phyloP scores from a whole-genome alignment of 2,113 vertebrate genomes.

The Vicugna pacos region DNA sequence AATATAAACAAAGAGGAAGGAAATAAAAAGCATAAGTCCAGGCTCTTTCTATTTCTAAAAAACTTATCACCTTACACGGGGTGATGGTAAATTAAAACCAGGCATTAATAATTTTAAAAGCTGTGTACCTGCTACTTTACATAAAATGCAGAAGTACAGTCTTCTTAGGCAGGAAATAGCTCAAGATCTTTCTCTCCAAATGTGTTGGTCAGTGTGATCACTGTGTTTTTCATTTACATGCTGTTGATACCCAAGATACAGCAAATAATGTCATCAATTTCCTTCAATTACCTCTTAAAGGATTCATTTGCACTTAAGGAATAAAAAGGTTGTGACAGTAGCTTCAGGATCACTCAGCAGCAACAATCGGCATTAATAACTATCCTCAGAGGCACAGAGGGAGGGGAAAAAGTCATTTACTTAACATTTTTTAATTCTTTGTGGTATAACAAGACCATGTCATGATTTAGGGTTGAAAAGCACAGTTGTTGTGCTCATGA shows the following conservation, averaged over 20 bases:
- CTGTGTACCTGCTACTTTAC: background rate
- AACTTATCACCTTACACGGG: background rate
- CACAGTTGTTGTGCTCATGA: constrained; percentile 77
- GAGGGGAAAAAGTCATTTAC: constrained; percentile 74
- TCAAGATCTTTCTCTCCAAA: constrained; percentile 17
- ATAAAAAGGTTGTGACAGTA: constrained; percentile 80
- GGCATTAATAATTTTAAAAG: constrained; percentile 9
- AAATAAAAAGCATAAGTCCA: background rate
- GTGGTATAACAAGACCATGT: constrained; percentile 72
- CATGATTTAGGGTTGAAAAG: constrained; percentile 80
- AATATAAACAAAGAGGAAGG: constrained; percentile 11
- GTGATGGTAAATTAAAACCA: background rate
- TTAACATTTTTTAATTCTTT: constrained; percentile 82
- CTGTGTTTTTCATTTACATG: constrained; percentile 63
- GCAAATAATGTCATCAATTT: constrained; percentile 83
- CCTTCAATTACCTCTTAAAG: constrained; percentile 82
- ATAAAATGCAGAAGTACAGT: background rate
- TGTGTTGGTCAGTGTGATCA: background rate
- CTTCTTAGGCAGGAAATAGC: background rate
- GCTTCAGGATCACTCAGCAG: constrained; percentile 84
- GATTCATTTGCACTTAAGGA: constrained; percentile 81
- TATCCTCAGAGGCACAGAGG: constrained; percentile 72
- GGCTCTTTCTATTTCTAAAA: background rate
- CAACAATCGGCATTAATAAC: constrained; percentile 78
- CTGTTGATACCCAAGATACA: constrained; percentile 71